phyloP scores from a whole-genome alignment of 2,888 invertebrate species.

The Eupeodes latifasciatus region DNA sequence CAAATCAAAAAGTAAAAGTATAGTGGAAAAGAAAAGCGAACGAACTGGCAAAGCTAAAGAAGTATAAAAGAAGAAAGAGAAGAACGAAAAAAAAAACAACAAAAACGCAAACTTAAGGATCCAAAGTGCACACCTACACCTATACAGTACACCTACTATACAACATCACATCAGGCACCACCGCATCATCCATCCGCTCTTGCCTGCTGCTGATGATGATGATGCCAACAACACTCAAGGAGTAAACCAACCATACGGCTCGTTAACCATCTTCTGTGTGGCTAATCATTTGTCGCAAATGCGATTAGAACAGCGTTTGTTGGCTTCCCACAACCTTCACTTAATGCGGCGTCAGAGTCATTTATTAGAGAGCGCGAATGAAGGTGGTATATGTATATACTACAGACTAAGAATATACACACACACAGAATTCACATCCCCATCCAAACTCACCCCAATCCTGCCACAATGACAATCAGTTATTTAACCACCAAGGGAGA shows the following conservation, averaged over 20 bases:
- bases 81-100: slow-evolving; percentile 39
- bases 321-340: slow-evolving; percentile 76
- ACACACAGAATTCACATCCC: neutral
- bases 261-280: slow-evolving; percentile 78
- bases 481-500: slow-evolving; percentile 72
- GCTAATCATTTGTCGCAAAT: slow-evolving; percentile 78
- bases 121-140: slow-evolving; percentile 38
- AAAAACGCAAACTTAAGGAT: slow-evolving; percentile 55
- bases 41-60: slow-evolving; percentile 4
- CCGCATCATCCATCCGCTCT: no score
- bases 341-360: slow-evolving; percentile 75
- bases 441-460: neutral
- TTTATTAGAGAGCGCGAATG: slow-evolving; percentile 64
- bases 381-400: slow-evolving; percentile 34
- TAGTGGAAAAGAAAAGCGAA: slow-evolving; percentile 2
- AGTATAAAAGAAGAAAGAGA: neutral
- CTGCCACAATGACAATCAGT: slow-evolving; percentile 68
- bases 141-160: slow-evolving; percentile 39
- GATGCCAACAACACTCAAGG: slow-evolving; percentile 67
- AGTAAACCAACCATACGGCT: slow-evolving; percentile 76
- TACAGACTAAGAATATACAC: neutral
- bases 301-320: slow-evolving; percentile 77
- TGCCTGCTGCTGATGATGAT: no score
- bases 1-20: slow-evolving; percentile 45
- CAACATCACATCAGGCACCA: no score